Conservation (phyloP, 2,888 invertebrate genomes). For the Drosophila yooni region DNA sequence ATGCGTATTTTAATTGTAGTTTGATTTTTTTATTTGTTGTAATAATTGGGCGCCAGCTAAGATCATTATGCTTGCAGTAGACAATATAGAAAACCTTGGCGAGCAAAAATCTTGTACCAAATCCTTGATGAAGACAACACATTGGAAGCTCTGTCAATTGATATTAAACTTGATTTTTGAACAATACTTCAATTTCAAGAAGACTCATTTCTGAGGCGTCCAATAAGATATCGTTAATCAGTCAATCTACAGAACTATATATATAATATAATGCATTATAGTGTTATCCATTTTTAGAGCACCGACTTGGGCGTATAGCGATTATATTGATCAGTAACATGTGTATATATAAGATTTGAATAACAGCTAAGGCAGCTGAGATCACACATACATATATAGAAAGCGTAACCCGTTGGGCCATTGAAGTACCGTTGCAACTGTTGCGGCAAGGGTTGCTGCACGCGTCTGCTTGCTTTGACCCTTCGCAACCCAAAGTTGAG, state of each 20-base stretch:
- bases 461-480: constrained; percentile 31
- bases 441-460: constrained; percentile 34
- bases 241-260: not conserved
- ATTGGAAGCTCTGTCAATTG: not conserved
- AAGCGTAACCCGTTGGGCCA: not conserved
- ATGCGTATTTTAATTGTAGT: not conserved
- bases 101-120: not conserved
- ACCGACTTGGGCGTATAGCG: not conserved
- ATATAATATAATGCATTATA: no score
- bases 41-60: not conserved
- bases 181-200: not conserved
- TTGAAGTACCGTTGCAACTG: constrained; percentile 16
- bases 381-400: not conserved
- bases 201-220: no score
- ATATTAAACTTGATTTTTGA: no score
- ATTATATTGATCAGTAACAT: not conserved
- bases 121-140: not conserved
- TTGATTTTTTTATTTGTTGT: not conserved
- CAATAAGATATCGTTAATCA: not conserved
- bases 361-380: not conserved
- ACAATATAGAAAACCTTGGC: not conserved
- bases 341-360: not conserved
- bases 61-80: not conserved
- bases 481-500: constrained; percentile 22
- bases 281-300: not conserved